Conservation (phyloP, 2,797 vertebrate species). For the Onychomys torridus region DNA sequence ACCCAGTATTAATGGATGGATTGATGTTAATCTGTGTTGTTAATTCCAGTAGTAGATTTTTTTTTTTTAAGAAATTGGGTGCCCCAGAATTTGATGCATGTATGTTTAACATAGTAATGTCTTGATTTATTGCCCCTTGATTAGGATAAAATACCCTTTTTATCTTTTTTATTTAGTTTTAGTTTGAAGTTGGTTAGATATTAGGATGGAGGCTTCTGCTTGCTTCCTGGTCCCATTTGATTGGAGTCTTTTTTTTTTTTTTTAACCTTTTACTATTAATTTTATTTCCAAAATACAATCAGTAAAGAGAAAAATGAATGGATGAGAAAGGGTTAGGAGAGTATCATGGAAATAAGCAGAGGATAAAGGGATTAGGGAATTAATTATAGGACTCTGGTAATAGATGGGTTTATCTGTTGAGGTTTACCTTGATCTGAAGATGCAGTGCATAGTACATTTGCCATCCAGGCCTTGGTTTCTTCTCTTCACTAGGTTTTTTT, state of each 20-base stretch:
- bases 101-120: background rate
- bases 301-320: background rate
- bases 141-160: background rate
- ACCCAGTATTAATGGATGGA: background rate
- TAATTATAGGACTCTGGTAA: background rate
- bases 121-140: background rate
- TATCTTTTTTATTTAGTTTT: background rate
- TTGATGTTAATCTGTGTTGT: background rate
- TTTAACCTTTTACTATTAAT: background rate
- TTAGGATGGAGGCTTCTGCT: background rate
- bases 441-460: background rate
- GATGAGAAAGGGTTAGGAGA: background rate
- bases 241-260: background rate
- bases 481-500: background rate
- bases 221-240: background rate
- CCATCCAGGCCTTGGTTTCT: background rate
- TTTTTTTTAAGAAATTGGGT: background rate
- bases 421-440: background rate
- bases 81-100: background rate
- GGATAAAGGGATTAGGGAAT: background rate
- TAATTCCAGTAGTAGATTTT: background rate
- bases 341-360: background rate
- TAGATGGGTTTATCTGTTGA: background rate
- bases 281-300: conserved; percentile 7
- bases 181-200: background rate